These are phyloP conservation scores for Orbicella faveolata DNA, from an alignment of 64 coral and sea anemone species.

Conservation along the genomic window DNA sequence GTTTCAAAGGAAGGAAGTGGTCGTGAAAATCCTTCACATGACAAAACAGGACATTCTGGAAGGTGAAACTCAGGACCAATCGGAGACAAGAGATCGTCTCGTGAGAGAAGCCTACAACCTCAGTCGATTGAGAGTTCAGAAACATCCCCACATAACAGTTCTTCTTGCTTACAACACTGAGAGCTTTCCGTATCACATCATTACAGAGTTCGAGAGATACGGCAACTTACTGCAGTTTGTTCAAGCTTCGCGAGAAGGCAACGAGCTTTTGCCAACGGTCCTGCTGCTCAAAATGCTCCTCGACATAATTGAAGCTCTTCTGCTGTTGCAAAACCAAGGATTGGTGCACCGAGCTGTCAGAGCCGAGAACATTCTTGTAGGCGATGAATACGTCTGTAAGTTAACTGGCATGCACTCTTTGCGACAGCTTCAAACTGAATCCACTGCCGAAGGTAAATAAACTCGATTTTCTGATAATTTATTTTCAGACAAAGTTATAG, in stretches of 20 bases:
- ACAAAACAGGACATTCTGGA: constrained; percentile 10
- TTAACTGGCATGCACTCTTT: constrained; percentile 38
- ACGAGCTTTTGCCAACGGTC: not conserved
- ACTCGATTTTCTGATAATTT: not conserved
- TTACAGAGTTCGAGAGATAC: constrained; percentile 14
- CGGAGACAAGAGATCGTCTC: not conserved
- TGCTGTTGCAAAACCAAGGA: constrained; percentile 13
- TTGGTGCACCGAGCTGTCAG: constrained; percentile 52
- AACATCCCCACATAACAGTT: constrained; percentile 29
- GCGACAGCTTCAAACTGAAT: constrained; percentile 11
- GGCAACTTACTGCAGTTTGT: constrained; percentile 63
- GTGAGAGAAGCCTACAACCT: constrained; percentile 31
- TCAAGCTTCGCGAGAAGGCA: not conserved
- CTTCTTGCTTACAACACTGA: constrained; percentile 47
- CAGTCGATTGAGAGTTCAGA: not conserved
- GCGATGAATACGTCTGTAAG: constrained; percentile 29
- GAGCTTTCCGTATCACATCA: constrained; percentile 53
- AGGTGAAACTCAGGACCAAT: not conserved
- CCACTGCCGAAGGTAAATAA: not conserved
- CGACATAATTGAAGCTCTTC: constrained; percentile 33
- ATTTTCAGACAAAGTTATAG: not conserved
- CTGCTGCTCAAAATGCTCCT: constrained; percentile 33
- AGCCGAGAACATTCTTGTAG: constrained; percentile 46
- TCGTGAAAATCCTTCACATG: not conserved
- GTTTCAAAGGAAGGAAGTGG: constrained; percentile 12